These are phyloP conservation scores for Megalops cyprinoides DNA, from an alignment of 2,797 vertebrate genomes.

Conservation along the genomic window DNA sequence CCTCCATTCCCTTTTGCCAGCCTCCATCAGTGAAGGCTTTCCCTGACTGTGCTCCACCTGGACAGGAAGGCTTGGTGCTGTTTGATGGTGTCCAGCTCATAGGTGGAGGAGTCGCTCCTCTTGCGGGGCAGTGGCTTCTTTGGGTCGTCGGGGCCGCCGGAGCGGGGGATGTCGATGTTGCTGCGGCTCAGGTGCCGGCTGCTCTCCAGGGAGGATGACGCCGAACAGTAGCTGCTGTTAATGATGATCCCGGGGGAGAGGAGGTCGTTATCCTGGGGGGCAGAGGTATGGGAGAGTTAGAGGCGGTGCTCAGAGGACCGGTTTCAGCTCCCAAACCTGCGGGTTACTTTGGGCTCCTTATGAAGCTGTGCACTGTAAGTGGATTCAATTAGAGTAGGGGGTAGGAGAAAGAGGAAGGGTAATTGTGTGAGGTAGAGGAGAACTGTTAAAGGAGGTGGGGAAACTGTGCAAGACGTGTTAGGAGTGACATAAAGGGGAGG, in stretches of 20 bases:
- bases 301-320: too few relatives aligned
- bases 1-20: background rate
- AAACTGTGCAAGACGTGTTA: too few relatives aligned
- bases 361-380: too few relatives aligned
- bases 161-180: slow-evolving; percentile 93
- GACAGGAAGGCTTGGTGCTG: slow-evolving; percentile 97
- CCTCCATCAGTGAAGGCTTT: too few relatives aligned
- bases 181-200: slow-evolving; percentile 95
- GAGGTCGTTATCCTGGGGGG: slow-evolving; percentile 85
- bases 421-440: too few relatives aligned
- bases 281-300: background rate
- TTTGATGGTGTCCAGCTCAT: slow-evolving; percentile 93
- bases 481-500: too few relatives aligned
- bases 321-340: too few relatives aligned
- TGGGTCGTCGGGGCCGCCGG: slow-evolving; percentile 79
- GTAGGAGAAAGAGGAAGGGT: too few relatives aligned
- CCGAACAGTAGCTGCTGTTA: slow-evolving; percentile 77
- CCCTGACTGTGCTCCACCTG: too few relatives aligned
- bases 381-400: too few relatives aligned
- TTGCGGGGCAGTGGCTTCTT: slow-evolving; percentile 89
- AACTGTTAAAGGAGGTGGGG: too few relatives aligned
- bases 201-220: slow-evolving; percentile 77
- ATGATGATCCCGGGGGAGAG: slow-evolving; percentile 88
- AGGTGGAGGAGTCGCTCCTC: slow-evolving; percentile 95
- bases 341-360: too few relatives aligned